Base-by-base conservation (phyloP, 2,888 invertebrate species). In the Microchrysa polita region DNA sequence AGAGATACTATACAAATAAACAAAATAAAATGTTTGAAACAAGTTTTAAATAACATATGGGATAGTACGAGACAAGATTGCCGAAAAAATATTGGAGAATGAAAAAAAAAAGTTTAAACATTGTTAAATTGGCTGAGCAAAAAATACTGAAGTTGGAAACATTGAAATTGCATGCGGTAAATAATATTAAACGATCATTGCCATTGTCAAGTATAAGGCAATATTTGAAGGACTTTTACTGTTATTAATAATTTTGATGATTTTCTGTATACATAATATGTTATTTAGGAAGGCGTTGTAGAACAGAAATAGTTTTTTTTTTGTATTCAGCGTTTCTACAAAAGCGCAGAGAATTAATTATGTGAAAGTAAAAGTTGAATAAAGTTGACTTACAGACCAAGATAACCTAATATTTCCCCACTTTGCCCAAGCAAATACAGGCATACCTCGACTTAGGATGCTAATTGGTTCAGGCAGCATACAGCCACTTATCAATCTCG, bases 121-220 rank as follows among this genome's bases (percentile, higher is more conserved):
- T 34, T 34, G 27, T 34, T 34, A 34, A 34, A 34, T 34, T 48
- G 65, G 22, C 5, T 48, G 20, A 44, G 65, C 65, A 65, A 65
- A 61, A 61, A 65, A 34, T 48, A 65, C 22, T 22, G 60, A 23
- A n/a, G 48, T 48, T 22, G 23, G 20, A 20, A 22, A 48, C 14
- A 23, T 52, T 12, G 23, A 65, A 16, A n/a, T 12, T 48, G 27
- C 27, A 48, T 48, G n/a, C n/a, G 16, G 48, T n/a, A 48, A 48
- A 48, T 48, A 48, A n/a, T 48, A 48, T 48, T 48, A 48, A 44
- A 1, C 52, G 55, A 27, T 67, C 67, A 67, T 67, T 67, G 67
- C 55, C 67, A 67, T 52, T 67, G 67, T 55, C 67, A 67, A 67
- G 67, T 67, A 67, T 44, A 65, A 65, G 65, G 65, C 23, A 65